Percentiles rank a stretch among this genome's conserved stretches.
Conservation (phyloP, 2,797 vertebrate genomes). For the Gouania willdenowi region DNA sequence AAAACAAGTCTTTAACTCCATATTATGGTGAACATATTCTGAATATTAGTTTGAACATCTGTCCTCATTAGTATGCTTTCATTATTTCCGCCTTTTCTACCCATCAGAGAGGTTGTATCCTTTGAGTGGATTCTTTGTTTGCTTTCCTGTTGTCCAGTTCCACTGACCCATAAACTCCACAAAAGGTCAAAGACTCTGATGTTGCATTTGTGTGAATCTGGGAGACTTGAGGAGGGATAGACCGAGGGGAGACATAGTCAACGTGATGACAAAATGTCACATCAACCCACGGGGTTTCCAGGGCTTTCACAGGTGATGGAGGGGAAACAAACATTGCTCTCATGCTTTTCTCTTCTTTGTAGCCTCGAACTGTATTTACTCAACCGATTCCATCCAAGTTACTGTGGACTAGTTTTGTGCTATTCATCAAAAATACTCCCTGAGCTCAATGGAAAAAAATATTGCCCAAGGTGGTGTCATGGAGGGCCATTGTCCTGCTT, state of each 20-base stretch:
- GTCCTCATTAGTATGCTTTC: not conserved
- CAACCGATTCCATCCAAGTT: too few species aligned
- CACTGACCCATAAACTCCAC: constrained; percentile 45
- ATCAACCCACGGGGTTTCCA: constrained; percentile 52
- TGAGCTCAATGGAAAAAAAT: too few species aligned
- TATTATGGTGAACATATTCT: not conserved
- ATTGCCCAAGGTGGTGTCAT: too few species aligned
- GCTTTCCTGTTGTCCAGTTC: constrained; percentile 20
- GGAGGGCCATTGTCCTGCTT: too few species aligned
- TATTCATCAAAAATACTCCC: too few species aligned
- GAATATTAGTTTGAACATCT: not conserved
- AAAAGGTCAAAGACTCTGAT: constrained; percentile 4
- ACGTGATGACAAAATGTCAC: constrained; percentile 66
- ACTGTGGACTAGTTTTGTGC: too few species aligned
- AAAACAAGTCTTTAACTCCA: too few species aligned
- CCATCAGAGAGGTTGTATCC: not conserved
- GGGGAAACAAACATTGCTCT: constrained; percentile 18
- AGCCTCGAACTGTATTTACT: too few species aligned
- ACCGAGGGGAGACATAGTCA: constrained; percentile 63
- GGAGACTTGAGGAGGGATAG: constrained; percentile 24
- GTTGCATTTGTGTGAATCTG: not conserved
- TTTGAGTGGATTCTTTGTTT: constrained; percentile 12
- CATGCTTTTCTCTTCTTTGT: too few species aligned
- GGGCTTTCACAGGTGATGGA: constrained; percentile 33
- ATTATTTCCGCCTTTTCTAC: not conserved